Evolutionary conservation across 1,140 invertebrate species (phyloP).

Genomic region (Eumeta japonica): DNA sequence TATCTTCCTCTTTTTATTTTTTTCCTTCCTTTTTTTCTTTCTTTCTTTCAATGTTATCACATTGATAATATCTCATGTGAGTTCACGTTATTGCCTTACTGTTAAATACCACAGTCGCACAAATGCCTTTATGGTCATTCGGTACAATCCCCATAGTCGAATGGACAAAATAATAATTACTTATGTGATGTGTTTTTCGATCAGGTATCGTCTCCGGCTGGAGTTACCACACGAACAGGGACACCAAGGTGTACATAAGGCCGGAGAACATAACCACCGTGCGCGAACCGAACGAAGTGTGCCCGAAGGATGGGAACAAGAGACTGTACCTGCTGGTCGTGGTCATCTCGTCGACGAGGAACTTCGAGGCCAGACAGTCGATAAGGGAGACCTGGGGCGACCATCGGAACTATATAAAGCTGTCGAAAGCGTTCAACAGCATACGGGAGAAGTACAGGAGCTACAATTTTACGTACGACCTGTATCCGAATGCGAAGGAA

Average conservation of each 20-base stretch:
- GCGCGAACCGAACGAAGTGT: slow-evolving; percentile 63
- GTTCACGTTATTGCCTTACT: too few species aligned
- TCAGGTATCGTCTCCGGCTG: slow-evolving; percentile 67
- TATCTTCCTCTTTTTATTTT: too few species aligned
- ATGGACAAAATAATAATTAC: too few species aligned
- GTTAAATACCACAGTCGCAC: too few species aligned
- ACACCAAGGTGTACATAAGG: slow-evolving; percentile 68
- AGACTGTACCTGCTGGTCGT: slow-evolving; percentile 67
- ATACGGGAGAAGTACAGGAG: slow-evolving; percentile 32
- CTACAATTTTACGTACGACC: slow-evolving; percentile 39
- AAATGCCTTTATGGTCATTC: too few species aligned
- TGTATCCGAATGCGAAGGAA: slow-evolving; percentile 20
- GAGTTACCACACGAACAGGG: slow-evolving; percentile 69
- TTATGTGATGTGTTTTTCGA: too few species aligned
- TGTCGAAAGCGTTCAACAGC: slow-evolving; percentile 24
- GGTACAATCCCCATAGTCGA: too few species aligned
- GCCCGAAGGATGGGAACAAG: slow-evolving; percentile 37
- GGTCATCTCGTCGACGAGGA: slow-evolving; percentile 69
- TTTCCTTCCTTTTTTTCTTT: too few species aligned
- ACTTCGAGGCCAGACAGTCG: slow-evolving; percentile 65
- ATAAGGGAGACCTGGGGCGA: slow-evolving; percentile 83
- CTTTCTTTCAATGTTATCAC: too few species aligned
- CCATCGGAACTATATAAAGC: slow-evolving; percentile 56
- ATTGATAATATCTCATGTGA: too few species aligned
- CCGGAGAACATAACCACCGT: slow-evolving; percentile 68